A percentile compares a stretch with the other conserved stretches of the same genome.
Evolutionary conservation across 1,140 invertebrate genomes (phyloP).

Genomic region (Caligus rogercresseyi): DNA sequence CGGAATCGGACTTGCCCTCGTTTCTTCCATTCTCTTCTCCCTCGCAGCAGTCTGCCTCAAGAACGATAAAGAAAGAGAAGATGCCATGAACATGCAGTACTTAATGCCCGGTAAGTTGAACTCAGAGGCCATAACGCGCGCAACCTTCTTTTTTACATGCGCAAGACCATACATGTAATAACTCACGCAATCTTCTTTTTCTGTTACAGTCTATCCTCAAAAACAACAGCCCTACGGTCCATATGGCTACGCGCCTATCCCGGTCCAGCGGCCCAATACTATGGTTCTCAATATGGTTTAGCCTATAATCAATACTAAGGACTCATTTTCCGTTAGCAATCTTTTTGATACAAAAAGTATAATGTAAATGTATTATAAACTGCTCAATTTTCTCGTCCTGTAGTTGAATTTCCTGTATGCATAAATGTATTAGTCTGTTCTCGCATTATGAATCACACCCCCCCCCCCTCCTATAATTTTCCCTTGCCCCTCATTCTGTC

Average conservation of each 20-base stretch:
- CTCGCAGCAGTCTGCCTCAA: constrained; percentile 77
- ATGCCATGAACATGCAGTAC: constrained; percentile 90
- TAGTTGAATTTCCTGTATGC: not conserved
- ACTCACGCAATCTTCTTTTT: too few species aligned
- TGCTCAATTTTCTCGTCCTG: not conserved
- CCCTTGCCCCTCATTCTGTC: too few species aligned
- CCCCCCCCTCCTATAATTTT: too few species aligned
- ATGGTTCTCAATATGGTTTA: constrained; percentile 67
- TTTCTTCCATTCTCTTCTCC: constrained; percentile 74
- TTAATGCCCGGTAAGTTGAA: constrained; percentile 74
- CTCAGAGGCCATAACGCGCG: not conserved
- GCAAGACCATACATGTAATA: too few species aligned
- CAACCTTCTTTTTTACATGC: too few species aligned
- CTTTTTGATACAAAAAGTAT: not conserved
- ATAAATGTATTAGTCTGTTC: not conserved
- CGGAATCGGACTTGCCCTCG: constrained; percentile 65
- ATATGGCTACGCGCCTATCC: constrained; percentile 58
- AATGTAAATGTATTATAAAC: not conserved
- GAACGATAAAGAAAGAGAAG: constrained; percentile 73
- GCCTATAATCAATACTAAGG: constrained; percentile 14
- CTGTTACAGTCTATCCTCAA: constrained; percentile 63
- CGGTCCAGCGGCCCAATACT: constrained; percentile 53
- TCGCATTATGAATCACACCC: too few species aligned
- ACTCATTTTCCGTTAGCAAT: not conserved
- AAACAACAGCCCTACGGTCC: constrained; percentile 60